Conservation (phyloP, 2,113 vertebrate species). For the Gila orcuttii region DNA sequence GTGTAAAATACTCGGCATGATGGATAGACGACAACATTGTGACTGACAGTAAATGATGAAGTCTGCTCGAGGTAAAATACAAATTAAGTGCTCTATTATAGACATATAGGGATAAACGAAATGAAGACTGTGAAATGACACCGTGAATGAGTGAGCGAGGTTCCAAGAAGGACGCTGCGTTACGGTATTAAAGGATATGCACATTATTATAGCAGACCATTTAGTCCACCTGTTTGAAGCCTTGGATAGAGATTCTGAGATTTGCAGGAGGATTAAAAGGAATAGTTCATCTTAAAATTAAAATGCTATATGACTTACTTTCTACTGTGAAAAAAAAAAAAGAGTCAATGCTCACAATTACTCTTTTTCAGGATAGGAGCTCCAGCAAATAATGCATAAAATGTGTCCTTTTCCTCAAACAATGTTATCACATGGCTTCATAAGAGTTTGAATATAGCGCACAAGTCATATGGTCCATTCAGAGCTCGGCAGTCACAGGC, state of each 20-base stretch:
- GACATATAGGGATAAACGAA: conserved; percentile 68
- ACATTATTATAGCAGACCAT: conserved; percentile 69
- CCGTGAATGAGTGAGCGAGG: conserved; percentile 22
- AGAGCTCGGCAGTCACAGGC: too few species aligned
- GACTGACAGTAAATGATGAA: conserved; percentile 72
- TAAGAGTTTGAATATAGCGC: too few species aligned
- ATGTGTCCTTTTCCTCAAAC: background rate
- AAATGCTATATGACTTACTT: background rate
- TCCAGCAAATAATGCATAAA: background rate
- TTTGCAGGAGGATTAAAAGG: conserved; percentile 43
- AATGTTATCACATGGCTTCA: too few species aligned
- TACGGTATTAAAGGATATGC: conserved; percentile 53
- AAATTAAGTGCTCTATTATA: conserved; percentile 75
- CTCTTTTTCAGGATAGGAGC: background rate
- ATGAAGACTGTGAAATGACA: conserved; percentile 71
- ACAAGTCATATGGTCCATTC: too few species aligned
- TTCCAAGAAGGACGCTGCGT: conserved; percentile 43
- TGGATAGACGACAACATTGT: conserved; percentile 59
- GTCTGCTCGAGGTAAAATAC: conserved; percentile 65
- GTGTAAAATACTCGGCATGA: conserved; percentile 54
- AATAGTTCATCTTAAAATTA: background rate
- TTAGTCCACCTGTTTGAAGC: conserved; percentile 64
- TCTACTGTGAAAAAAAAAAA: background rate
- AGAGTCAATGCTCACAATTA: background rate
- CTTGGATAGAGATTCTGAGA: conserved; percentile 62